These are phyloP conservation scores for Tipula lateralis DNA, from an alignment of 2,888 invertebrate genomes.

Conservation along the genomic window DNA sequence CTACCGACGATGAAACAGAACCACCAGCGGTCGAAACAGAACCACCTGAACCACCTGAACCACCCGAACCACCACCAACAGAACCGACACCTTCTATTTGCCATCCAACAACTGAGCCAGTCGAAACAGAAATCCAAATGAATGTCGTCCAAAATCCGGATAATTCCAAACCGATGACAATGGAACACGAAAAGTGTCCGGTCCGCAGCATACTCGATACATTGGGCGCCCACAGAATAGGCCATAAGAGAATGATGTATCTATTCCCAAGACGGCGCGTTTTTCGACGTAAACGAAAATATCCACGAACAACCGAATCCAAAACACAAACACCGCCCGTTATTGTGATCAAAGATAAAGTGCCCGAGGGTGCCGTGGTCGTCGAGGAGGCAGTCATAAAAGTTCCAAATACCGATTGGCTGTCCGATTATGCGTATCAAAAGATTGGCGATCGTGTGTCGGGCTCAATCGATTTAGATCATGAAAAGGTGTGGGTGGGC, in stretches of 20 bases:
- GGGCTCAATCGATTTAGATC: slow-evolving; percentile 40
- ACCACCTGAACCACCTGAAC: neutral
- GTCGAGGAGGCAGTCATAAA: neutral
- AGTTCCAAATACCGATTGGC: slow-evolving; percentile 37
- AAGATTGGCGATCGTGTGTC: slow-evolving; percentile 46
- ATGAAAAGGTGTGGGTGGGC: slow-evolving; percentile 42
- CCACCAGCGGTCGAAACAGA: neutral
- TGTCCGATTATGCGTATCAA: slow-evolving; percentile 47
- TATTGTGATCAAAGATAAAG: slow-evolving; percentile 40
- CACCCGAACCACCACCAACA: neutral
- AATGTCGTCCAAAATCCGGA: neutral
- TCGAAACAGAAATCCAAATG: neutral
- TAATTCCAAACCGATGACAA: neutral
- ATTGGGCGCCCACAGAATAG: neutral
- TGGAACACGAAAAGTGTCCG: neutral
- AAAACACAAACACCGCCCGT: neutral
- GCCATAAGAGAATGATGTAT: neutral
- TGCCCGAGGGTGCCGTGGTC: slow-evolving; percentile 35
- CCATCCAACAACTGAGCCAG: neutral
- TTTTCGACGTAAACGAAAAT: neutral
- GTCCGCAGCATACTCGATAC: neutral
- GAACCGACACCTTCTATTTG: neutral
- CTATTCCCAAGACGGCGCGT: neutral
- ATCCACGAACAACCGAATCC: neutral
- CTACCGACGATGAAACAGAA: neutral